A percentile compares a stretch with the other conserved stretches of the same genome.
These are phyloP conservation scores for Podarcis siculus DNA, from an alignment of 2,797 vertebrate genomes.

Conservation along the genomic window DNA sequence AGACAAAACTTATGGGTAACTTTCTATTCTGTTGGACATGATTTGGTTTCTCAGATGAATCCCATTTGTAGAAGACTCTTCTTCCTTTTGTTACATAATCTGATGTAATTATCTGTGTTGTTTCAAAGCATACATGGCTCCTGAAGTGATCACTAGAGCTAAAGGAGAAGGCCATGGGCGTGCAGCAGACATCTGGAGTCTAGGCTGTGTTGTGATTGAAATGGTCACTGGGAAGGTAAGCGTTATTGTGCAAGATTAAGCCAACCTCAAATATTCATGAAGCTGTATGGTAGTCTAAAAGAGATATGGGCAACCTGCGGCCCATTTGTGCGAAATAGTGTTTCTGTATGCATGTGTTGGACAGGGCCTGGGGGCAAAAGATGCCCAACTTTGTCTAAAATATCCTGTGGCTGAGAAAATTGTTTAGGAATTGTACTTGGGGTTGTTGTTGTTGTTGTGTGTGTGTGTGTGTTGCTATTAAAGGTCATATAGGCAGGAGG, in stretches of 20 bases:
- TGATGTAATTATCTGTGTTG: constrained; percentile 22
- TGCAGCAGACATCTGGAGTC: constrained; percentile 97
- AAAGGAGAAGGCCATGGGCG: constrained; percentile 98
- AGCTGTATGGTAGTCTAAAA: neutral
- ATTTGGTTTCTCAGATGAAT: constrained; percentile 8
- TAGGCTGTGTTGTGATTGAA: constrained; percentile 97
- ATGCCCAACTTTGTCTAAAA: neutral
- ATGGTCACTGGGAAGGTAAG: constrained; percentile 99
- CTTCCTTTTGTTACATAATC: constrained; percentile 46
- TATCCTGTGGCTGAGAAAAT: neutral
- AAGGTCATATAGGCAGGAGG: neutral
- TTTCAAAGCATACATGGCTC: constrained; percentile 95
- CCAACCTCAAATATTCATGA: neutral
- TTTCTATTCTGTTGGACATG: neutral
- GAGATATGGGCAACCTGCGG: too few relatives aligned
- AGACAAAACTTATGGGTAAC: neutral
- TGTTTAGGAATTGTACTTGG: neutral
- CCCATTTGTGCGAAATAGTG: too few relatives aligned
- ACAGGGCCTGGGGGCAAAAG: too few relatives aligned
- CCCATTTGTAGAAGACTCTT: neutral
- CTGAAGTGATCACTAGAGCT: constrained; percentile 97
- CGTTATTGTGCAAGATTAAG: neutral
- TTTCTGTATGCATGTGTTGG: too few relatives aligned
- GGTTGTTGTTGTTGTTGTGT: neutral
- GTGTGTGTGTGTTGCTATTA: neutral